Evolutionary conservation across 2,113 vertebrate species (phyloP).

Genomic region (Rhea pennata): DNA sequence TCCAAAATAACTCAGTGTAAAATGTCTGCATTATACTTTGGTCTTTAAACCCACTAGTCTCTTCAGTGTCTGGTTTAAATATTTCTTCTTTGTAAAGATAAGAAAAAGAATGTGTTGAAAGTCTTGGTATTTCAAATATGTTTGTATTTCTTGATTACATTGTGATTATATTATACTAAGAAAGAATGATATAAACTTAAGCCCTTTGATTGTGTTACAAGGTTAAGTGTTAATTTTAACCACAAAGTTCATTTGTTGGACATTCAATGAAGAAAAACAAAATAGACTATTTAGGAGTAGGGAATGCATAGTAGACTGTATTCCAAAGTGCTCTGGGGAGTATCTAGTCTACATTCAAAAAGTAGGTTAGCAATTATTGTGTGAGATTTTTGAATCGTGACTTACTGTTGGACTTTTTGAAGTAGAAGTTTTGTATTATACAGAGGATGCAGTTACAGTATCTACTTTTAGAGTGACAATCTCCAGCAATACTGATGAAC

Average conservation of each 20-base stretch:
- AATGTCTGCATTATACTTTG: background rate
- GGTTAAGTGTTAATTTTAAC: background rate
- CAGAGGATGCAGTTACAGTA: background rate
- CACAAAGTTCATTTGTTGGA: background rate
- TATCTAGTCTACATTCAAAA: background rate
- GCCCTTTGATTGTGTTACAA: background rate
- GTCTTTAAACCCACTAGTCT: background rate
- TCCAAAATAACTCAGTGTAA: background rate
- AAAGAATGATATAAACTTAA: background rate
- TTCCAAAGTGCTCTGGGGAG: background rate
- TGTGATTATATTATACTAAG: background rate
- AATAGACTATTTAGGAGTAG: background rate
- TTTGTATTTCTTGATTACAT: background rate
- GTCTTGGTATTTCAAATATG: background rate
- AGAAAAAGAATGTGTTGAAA: background rate
- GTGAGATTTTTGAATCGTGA: background rate
- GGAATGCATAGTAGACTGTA: background rate
- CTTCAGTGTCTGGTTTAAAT: background rate
- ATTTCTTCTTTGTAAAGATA: background rate
- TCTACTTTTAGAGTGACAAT: constrained; percentile 24
- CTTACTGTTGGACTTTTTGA: background rate
- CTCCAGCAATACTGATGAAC: constrained; percentile 69
- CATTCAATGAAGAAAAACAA: background rate
- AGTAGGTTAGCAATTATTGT: background rate
- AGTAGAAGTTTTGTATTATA: background rate